These are phyloP conservation scores for Clarias batrachus DNA, from an alignment of 2,113 vertebrate species.

Conservation along the genomic window DNA sequence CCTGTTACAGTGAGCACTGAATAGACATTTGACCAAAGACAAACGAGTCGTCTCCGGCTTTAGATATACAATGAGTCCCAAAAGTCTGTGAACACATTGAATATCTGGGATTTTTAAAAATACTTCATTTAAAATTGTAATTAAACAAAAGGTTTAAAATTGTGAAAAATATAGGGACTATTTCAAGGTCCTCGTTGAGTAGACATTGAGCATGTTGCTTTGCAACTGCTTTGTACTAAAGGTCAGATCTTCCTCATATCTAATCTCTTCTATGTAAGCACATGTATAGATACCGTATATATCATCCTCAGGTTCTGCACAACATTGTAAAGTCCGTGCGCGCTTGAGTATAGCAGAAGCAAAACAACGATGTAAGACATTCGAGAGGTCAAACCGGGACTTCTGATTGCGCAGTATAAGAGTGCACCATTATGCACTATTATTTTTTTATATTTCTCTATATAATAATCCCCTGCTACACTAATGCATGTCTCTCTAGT, in stretches of 20 bases:
- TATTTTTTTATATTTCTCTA: too few relatives aligned
- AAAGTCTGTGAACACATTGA: neutral
- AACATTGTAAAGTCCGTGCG: neutral
- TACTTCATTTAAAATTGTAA: neutral
- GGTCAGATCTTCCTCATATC: neutral
- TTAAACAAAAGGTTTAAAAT: neutral
- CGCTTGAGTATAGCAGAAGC: neutral
- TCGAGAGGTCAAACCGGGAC: too few relatives aligned
- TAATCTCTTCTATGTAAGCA: neutral
- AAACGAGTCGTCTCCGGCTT: neutral
- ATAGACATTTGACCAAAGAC: neutral
- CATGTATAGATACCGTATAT: neutral
- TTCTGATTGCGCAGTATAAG: too few relatives aligned
- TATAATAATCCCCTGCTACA: too few relatives aligned
- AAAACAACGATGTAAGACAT: neutral
- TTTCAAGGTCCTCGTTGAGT: neutral
- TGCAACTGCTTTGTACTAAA: neutral
- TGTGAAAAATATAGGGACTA: neutral
- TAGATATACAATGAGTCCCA: neutral
- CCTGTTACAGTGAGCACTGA: neutral
- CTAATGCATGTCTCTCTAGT: too few relatives aligned
- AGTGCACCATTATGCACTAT: too few relatives aligned
- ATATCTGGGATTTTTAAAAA: neutral
- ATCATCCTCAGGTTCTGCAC: neutral
- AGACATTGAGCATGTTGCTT: neutral